These are phyloP conservation scores for Tuberolachnus salignus DNA, from an alignment of 2,888 invertebrate genomes.

Conservation along the genomic window DNA sequence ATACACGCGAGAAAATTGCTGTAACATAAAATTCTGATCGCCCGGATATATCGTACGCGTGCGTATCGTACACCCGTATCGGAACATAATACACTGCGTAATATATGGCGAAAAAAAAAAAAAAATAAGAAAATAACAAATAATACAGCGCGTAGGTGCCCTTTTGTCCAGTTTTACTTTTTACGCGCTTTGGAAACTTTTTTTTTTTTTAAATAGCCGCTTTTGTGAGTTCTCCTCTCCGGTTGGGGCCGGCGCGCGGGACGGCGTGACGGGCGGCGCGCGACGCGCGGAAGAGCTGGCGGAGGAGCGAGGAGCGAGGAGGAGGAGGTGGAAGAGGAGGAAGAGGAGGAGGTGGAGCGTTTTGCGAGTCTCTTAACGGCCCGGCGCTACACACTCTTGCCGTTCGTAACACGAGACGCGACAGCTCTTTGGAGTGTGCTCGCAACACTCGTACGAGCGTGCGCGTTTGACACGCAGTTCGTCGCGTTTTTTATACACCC, in stretches of 20 bases:
- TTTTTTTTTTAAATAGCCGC: conserved; percentile 39
- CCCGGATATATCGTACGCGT: no score
- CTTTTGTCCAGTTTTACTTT: not conserved
- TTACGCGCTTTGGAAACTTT: conserved; percentile 28
- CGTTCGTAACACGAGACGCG: conserved; percentile 12
- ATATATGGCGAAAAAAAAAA: not conserved
- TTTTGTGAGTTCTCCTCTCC: conserved; percentile 19
- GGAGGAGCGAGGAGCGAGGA: no score
- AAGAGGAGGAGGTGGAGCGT: not conserved
- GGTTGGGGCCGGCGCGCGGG: not conserved
- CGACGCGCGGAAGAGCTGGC: no score
- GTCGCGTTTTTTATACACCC: no score
- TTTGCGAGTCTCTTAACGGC: conserved; percentile 22
- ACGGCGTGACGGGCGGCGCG: no score
- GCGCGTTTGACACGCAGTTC: not conserved
- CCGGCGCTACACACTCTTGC: not conserved
- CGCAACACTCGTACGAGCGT: no score
- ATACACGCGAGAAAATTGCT: no score
- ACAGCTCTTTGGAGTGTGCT: conserved; percentile 1
- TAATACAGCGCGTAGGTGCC: conserved; percentile 1
- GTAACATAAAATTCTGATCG: no score
- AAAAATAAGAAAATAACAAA: not conserved
- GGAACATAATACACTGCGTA: not conserved
- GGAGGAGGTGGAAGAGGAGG: no score
- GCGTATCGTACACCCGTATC: no score